A percentile compares a stretch with the other conserved stretches of the same genome.
Evolutionary conservation across 1,140 invertebrate species (phyloP).

Genomic region (Battus philenor): DNA sequence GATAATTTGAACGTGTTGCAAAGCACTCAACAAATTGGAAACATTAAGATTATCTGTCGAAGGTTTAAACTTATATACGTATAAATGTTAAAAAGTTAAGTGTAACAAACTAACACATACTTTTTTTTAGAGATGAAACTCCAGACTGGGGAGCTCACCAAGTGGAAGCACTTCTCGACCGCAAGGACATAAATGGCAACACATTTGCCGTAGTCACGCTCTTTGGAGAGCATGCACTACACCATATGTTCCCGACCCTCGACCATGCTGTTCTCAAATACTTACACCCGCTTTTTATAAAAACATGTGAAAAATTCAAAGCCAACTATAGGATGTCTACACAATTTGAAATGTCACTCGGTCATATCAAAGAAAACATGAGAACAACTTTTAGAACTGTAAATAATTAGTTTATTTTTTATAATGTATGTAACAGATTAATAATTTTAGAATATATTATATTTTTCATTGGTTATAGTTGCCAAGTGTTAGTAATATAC

Average conservation of each 20-base stretch:
- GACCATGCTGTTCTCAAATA: conserved; percentile 83
- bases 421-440: no score
- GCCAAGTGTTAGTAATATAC: no score
- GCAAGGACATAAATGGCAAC: conserved; percentile 82
- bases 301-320: conserved; percentile 84
- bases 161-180: conserved; percentile 85
- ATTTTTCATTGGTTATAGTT: no score
- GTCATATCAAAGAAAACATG: conserved; percentile 77
- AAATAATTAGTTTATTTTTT: neutral
- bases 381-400: conserved; percentile 51
- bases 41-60: no score
- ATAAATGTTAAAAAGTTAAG: no score
- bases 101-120: no score
- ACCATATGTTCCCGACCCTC: conserved; percentile 89
- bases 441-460: no score
- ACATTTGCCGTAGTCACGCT: conserved; percentile 82
- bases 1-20: no score
- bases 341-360: conserved; percentile 79
- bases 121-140: conserved; percentile 53
- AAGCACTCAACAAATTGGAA: no score
- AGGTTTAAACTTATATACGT: no score
- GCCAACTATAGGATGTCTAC: conserved; percentile 75
- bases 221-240: conserved; percentile 86
- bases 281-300: conserved; percentile 80
- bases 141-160: conserved; percentile 88